Evolutionary conservation across 2,888 invertebrate genomes (phyloP).

Genomic region (Cantharis rustica): DNA sequence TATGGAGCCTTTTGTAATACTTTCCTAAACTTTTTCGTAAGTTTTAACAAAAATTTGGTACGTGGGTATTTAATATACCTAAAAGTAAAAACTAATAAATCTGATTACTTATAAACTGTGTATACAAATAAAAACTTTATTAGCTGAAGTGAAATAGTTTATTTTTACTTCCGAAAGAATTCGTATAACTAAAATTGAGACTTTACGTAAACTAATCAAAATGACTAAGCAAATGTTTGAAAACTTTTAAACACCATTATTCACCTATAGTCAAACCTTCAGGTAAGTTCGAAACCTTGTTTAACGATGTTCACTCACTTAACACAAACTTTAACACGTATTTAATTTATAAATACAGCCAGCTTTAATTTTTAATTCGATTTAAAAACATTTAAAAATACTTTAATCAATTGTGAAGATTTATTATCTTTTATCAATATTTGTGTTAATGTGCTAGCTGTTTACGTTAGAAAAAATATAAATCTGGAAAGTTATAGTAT

Average conservation of each 20-base stretch:
- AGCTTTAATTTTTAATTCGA: not conserved
- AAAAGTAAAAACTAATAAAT: not conserved
- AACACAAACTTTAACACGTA: not conserved
- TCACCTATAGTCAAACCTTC: not conserved
- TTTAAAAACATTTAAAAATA: not conserved
- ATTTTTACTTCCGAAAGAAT: not conserved
- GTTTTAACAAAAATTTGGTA: not conserved
- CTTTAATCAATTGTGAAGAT: not conserved
- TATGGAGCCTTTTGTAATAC: not conserved
- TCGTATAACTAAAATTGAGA: not conserved
- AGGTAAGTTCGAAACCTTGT: not conserved
- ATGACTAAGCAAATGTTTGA: not conserved
- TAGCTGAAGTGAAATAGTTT: not conserved
- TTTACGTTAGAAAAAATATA: not conserved
- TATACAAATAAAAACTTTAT: not conserved
- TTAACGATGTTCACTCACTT: not conserved
- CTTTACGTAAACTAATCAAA: not conserved
- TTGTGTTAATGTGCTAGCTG: not conserved
- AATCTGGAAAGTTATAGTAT: not conserved
- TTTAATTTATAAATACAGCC: not conserved
- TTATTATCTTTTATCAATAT: conserved; percentile 1
- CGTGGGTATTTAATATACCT: not conserved
- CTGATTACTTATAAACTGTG: not conserved
- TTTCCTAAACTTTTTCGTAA: not conserved
- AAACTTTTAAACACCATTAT: not conserved